A percentile compares a stretch with the other conserved stretches of the same genome.
Evolutionary conservation across 2,888 invertebrate genomes (phyloP).

Genomic region (Xestoiulus laeticollis): DNA sequence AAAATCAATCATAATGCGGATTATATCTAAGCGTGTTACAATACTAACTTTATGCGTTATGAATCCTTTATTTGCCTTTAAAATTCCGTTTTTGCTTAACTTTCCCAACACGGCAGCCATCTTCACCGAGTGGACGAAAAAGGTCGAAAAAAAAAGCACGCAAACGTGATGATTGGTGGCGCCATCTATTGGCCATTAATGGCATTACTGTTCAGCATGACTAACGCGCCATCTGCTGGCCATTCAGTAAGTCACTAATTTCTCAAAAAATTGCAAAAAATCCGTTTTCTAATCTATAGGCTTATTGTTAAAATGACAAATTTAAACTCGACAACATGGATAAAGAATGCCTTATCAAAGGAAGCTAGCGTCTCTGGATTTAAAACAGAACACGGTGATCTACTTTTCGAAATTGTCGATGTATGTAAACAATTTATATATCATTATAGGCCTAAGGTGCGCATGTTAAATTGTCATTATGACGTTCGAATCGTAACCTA

Average conservation of each 20-base stretch:
- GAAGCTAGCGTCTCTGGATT: neutral
- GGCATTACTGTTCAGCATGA: neutral
- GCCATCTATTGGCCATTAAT: neutral
- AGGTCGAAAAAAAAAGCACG: conserved; percentile 13
- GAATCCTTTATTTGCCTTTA: conserved; percentile 76
- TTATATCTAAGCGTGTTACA: neutral
- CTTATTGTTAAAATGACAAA: neutral
- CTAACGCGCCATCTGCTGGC: too few species aligned
- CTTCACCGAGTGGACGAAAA: conserved; percentile 67
- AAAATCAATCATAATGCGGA: neutral
- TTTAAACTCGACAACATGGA: neutral
- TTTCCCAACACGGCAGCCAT: conserved; percentile 90
- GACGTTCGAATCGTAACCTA: too few species aligned
- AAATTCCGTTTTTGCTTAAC: conserved; percentile 83
- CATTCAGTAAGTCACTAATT: neutral
- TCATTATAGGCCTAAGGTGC: too few species aligned
- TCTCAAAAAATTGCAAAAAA: neutral
- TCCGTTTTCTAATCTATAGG: neutral
- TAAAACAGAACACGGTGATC: neutral
- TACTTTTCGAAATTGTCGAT: neutral
- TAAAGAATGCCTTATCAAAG: neutral
- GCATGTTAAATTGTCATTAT: neutral
- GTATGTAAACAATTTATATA: too few species aligned
- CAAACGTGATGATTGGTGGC: neutral
- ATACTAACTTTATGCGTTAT: conserved; percentile 76